A percentile compares a stretch with the other conserved stretches of the same genome.
These are phyloP conservation scores for Crossaster papposus DNA, from an alignment of 53 echinoderm and acorn worm genomes.

Conservation along the genomic window DNA sequence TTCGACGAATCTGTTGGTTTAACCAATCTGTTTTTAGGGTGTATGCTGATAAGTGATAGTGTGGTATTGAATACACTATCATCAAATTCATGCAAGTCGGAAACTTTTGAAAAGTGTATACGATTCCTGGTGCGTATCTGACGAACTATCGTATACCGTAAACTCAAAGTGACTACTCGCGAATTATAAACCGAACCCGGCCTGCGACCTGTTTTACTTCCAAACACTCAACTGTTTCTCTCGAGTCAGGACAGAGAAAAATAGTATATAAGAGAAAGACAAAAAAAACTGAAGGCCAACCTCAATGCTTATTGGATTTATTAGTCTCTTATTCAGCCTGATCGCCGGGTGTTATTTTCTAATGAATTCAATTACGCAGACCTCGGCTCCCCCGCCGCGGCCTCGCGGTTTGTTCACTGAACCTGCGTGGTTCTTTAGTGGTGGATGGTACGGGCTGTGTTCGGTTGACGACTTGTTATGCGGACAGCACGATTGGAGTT, in stretches of 20 bases:
- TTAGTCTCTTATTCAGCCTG: slow-evolving; percentile 56
- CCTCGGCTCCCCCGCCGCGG: slow-evolving; percentile 18
- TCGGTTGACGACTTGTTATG: neutral
- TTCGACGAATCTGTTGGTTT: too few relatives aligned
- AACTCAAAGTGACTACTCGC: too few relatives aligned
- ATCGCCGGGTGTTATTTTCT: slow-evolving; percentile 60
- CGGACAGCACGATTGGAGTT: neutral
- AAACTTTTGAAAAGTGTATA: too few relatives aligned
- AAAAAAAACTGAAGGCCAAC: neutral
- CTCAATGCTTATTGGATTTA: slow-evolving; percentile 48
- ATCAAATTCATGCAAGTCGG: too few relatives aligned
- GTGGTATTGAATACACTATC: too few relatives aligned
- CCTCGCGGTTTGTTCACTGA: neutral
- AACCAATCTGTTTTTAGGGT: too few relatives aligned
- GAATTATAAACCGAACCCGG: too few relatives aligned
- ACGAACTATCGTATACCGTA: too few relatives aligned
- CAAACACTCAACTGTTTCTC: slow-evolving; percentile 8
- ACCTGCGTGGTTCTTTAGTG: neutral
- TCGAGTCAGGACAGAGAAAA: neutral
- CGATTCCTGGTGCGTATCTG: too few relatives aligned
- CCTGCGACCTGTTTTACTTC: too few relatives aligned
- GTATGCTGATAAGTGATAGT: too few relatives aligned
- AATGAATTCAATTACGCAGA: slow-evolving; percentile 70
- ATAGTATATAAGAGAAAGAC: too few relatives aligned
- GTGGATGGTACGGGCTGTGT: neutral